These are phyloP conservation scores for Callosobruchus maculatus DNA, from an alignment of 2,888 invertebrate genomes.

Conservation along the genomic window DNA sequence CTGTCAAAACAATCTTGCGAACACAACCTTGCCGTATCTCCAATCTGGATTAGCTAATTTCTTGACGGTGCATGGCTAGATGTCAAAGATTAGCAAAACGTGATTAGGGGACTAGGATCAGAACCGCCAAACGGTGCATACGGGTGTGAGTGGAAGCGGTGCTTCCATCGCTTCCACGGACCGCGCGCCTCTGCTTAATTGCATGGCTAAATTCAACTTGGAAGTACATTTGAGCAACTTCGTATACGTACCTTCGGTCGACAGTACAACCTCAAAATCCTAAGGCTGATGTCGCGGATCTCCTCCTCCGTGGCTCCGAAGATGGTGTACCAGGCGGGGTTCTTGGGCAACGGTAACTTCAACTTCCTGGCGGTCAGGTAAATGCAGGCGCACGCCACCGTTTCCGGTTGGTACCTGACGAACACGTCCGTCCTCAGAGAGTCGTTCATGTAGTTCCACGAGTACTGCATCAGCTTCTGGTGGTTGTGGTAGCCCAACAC, in stretches of 20 bases:
- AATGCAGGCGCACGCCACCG: slow-evolving; percentile 99
- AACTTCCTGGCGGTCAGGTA: slow-evolving; percentile 89
- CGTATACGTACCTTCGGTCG: slow-evolving; percentile 68
- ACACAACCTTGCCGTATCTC: no score
- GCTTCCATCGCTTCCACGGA: no score
- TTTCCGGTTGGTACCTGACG: slow-evolving; percentile 92
- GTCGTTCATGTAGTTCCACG: slow-evolving; percentile 99
- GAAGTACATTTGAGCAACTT: no score
- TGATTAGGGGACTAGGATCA: no score
- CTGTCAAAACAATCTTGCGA: no score
- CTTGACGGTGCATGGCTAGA: no score
- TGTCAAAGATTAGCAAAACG: no score
- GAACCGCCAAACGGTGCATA: no score
- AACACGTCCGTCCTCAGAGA: slow-evolving; percentile 95
- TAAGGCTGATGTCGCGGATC: slow-evolving; percentile 77
- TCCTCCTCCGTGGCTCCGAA: slow-evolving; percentile 82
- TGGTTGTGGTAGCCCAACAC: slow-evolving; percentile 86
- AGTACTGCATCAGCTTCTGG: slow-evolving; percentile 86
- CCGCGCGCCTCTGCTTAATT: no score
- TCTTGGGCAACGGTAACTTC: slow-evolving; percentile 78
- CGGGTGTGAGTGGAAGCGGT: no score
- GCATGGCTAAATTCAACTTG: no score
- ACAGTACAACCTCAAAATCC: slow-evolving; percentile 80
- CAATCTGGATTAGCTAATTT: no score
- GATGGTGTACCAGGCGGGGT: slow-evolving; percentile 85